Conservation (phyloP, 1,140 invertebrate species). For the Andricus grossulariae region DNA sequence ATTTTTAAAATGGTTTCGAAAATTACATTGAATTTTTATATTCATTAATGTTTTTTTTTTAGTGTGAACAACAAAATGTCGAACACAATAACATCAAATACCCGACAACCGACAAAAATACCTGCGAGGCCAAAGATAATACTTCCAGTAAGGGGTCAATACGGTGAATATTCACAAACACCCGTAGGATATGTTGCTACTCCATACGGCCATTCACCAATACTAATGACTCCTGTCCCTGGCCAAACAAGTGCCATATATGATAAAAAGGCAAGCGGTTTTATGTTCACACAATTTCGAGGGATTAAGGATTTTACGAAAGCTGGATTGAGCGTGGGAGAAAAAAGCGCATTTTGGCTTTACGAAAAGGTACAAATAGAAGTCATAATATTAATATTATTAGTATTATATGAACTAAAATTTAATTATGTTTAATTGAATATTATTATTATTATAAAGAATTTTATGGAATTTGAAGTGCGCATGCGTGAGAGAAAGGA, state of each 20-base stretch:
- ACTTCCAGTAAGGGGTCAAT: conserved; percentile 75
- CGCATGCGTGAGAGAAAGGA: too few relatives aligned
- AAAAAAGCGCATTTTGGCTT: conserved; percentile 87
- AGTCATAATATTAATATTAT: too few relatives aligned
- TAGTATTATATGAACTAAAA: too few relatives aligned
- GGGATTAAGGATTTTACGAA: conserved; percentile 88
- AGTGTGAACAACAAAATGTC: not conserved
- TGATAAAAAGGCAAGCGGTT: conserved; percentile 82
- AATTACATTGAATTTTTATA: too few relatives aligned
- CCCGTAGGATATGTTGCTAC: conserved; percentile 63
- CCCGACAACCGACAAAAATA: conserved; percentile 63
- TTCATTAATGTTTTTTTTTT: too few relatives aligned
- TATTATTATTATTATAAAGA: too few relatives aligned
- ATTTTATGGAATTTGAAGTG: too few relatives aligned
- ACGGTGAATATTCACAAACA: conserved; percentile 66
- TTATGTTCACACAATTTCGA: conserved; percentile 85
- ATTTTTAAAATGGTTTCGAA: too few relatives aligned
- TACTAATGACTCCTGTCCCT: conserved; percentile 75
- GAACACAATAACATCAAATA: conserved; percentile 61
- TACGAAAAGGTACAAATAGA: conserved; percentile 80
- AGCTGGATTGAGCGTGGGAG: conserved; percentile 86
- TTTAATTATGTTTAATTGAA: too few relatives aligned
- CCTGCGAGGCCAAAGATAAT: conserved; percentile 76
- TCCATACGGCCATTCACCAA: conserved; percentile 73
- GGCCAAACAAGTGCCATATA: conserved; percentile 77